phyloP scores from a whole-genome alignment of 2,113 vertebrate genomes.

The Tapirus terrestris region DNA sequence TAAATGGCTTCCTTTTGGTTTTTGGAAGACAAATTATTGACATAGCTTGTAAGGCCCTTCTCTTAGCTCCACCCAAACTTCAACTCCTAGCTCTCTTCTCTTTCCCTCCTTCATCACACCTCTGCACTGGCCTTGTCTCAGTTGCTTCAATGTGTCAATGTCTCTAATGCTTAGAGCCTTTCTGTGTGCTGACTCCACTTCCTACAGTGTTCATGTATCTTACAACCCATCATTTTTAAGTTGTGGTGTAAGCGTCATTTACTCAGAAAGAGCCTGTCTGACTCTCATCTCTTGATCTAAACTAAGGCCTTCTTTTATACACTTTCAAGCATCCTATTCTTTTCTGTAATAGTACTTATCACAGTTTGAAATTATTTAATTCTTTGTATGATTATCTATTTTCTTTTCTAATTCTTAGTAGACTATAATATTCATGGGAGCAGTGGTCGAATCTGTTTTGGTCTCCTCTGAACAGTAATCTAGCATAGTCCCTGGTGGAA shows the following conservation, averaged over 20 bases:
- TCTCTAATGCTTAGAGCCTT: neutral
- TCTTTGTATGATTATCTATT: neutral
- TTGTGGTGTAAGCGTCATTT: neutral
- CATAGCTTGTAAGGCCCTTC: neutral
- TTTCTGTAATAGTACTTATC: neutral
- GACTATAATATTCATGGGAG: neutral
- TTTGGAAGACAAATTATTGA: neutral
- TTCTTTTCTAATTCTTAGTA: neutral
- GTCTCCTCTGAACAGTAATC: neutral
- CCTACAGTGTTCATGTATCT: fast-evolving
- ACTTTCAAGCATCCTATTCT: neutral
- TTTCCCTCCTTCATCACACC: neutral
- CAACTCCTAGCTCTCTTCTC: neutral
- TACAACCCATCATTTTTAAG: neutral
- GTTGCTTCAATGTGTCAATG: neutral
- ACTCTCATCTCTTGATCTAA: neutral
- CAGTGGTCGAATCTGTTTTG: neutral
- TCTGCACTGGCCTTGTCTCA: neutral
- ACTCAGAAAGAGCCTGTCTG: neutral
- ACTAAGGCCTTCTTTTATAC: neutral
- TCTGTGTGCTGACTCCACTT: neutral
- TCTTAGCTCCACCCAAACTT: neutral
- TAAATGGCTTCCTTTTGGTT: neutral
- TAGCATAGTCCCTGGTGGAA: neutral
- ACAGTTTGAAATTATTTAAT: neutral